Evolutionary conservation across 1,140 invertebrate genomes (phyloP).

Genomic region (Ips typographus): DNA sequence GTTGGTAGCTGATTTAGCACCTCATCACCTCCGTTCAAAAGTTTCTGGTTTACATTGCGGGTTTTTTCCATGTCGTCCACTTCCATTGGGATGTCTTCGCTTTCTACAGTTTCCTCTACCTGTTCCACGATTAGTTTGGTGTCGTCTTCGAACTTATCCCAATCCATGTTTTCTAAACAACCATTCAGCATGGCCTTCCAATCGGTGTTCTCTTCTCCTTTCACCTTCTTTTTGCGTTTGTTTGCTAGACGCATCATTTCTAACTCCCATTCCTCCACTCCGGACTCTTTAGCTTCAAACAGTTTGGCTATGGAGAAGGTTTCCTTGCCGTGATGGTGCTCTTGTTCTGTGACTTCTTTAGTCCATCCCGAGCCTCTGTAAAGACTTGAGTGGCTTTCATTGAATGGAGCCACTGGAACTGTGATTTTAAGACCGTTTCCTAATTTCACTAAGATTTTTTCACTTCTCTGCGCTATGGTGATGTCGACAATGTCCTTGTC

Average conservation of each 20-base stretch:
- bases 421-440: constrained; percentile 69
- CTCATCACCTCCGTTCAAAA: constrained; percentile 56
- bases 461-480: constrained; percentile 71
- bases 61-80: constrained; percentile 59
- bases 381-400: constrained; percentile 57
- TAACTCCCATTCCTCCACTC: constrained; percentile 60
- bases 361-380: constrained; percentile 64
- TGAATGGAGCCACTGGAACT: constrained; percentile 66
- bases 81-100: constrained; percentile 53
- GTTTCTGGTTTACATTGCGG: constrained; percentile 57
- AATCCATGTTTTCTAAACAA: constrained; percentile 49
- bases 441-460: constrained; percentile 70
- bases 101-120: constrained; percentile 44
- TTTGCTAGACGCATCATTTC: constrained; percentile 49
- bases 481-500: constrained; percentile 75
- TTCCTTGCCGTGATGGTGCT: constrained; percentile 58
- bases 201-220: constrained; percentile 50
- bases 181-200: constrained; percentile 48
- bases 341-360: constrained; percentile 62
- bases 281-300: constrained; percentile 74
- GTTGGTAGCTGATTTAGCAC: constrained; percentile 59
- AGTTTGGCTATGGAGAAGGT: constrained; percentile 66
- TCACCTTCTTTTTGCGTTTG: constrained; percentile 51
- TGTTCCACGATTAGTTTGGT: constrained; percentile 51
- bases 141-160: constrained; percentile 53